A percentile compares a stretch with the other conserved stretches of the same genome.
phyloP scores from a whole-genome alignment of 2,113 vertebrate genomes.

The Uria lomvia region DNA sequence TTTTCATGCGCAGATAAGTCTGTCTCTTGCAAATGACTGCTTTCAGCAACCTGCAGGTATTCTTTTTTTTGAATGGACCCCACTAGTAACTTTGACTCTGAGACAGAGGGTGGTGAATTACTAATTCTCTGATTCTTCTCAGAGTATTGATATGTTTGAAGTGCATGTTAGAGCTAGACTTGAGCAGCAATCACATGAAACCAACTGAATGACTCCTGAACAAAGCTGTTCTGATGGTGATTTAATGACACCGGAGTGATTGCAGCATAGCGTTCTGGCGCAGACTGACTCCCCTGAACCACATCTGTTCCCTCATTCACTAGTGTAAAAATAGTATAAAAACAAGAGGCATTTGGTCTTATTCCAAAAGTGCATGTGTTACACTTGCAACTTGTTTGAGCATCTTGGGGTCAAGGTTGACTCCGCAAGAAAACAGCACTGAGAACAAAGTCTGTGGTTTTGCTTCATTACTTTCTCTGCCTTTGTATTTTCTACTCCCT shows the following conservation, averaged over 20 bases:
- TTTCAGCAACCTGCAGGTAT: not conserved
- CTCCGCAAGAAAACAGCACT: not conserved
- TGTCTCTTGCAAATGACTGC: not conserved
- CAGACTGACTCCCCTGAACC: not conserved
- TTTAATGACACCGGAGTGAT: not conserved
- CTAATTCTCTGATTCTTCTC: not conserved
- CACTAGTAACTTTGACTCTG: not conserved
- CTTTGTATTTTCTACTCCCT: not conserved
- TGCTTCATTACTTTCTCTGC: not conserved
- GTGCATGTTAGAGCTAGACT: not conserved
- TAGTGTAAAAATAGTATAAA: not conserved
- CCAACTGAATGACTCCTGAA: not conserved
- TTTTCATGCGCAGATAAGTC: not conserved
- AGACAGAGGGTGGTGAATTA: not conserved
- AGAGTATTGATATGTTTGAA: not conserved
- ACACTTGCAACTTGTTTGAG: not conserved
- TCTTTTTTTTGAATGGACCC: not conserved
- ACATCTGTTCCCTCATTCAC: not conserved
- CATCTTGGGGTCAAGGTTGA: conserved; percentile 14
- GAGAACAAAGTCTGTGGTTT: not conserved
- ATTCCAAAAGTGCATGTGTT: not conserved
- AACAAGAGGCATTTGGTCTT: not conserved
- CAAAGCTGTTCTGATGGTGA: not conserved
- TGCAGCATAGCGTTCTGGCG: not conserved
- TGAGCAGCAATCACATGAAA: not conserved